Conservation (phyloP, 2,797 vertebrate species). For the Tokudaia muenninki region DNA sequence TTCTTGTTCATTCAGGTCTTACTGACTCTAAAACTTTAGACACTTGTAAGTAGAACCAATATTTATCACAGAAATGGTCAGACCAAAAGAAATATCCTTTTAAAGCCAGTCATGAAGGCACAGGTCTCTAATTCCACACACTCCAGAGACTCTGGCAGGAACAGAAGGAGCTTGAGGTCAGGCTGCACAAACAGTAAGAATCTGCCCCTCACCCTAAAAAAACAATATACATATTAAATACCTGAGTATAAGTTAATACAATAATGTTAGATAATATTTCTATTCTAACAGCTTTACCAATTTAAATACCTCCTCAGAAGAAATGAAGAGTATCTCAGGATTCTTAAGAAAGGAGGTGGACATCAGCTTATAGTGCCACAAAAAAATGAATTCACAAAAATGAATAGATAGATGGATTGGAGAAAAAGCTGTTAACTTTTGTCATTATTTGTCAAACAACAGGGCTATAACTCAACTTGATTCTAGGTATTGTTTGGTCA, state of each 20-base stretch:
- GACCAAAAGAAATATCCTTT: conserved; percentile 62
- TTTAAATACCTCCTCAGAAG: conserved; percentile 70
- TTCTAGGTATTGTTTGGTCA: conserved; percentile 23
- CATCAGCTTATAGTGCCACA: conserved; percentile 60
- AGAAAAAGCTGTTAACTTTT: conserved; percentile 64
- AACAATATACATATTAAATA: conserved; percentile 8
- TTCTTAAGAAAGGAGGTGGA: conserved; percentile 67
- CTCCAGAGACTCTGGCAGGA: background rate
- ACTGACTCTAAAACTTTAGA: conserved; percentile 57
- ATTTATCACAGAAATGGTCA: conserved; percentile 64
- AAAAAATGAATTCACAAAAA: conserved; percentile 69
- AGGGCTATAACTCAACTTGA: conserved; percentile 58
- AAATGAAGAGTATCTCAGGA: conserved; percentile 68
- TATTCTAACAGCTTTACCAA: conserved; percentile 55
- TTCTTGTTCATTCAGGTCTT: conserved; percentile 41
- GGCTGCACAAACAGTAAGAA: background rate
- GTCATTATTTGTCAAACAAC: conserved; percentile 67
- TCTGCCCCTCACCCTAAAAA: background rate
- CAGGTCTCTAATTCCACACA: background rate
- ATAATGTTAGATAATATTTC: conserved; percentile 68
- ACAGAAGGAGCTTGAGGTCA: background rate
- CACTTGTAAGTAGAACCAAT: conserved; percentile 37
- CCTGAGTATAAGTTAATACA: conserved; percentile 59
- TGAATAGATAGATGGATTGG: background rate
- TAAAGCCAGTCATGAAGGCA: background rate